phyloP scores from a whole-genome alignment of 2,113 vertebrate species.

The Butorides virescens region DNA sequence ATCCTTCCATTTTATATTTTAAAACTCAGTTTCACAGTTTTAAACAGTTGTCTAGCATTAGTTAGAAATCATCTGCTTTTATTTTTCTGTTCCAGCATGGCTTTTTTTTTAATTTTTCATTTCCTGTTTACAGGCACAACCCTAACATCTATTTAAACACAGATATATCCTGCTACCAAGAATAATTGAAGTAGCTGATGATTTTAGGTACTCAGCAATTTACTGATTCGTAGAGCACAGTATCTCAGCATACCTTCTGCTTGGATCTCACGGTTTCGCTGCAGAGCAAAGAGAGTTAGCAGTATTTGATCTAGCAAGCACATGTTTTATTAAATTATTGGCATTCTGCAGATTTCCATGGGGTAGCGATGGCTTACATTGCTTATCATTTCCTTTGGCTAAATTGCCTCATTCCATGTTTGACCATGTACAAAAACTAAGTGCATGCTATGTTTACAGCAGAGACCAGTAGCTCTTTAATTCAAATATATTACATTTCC shows the following conservation, averaged over 20 bases:
- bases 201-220: conserved; percentile 25
- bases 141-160: not conserved
- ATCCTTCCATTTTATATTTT: not conserved
- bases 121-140: not conserved
- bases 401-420: conserved; percentile 10
- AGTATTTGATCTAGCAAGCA: conserved; percentile 14
- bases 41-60: not conserved
- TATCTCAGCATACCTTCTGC: conserved; percentile 37
- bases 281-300: conserved; percentile 6
- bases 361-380: not conserved
- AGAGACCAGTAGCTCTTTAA: conserved; percentile 1
- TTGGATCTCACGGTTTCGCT: not conserved
- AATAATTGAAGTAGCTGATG: not conserved
- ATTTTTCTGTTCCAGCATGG: not conserved
- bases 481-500: not conserved
- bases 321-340: conserved; percentile 10
- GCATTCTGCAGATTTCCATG: conserved; percentile 26
- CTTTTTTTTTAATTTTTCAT: not conserved
- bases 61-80: not conserved
- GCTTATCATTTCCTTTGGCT: conserved; percentile 10
- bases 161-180: not conserved
- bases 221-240: not conserved
- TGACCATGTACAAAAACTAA: not conserved
- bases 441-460: not conserved
- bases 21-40: not conserved